phyloP scores from a whole-genome alignment of 2,113 vertebrate genomes.

The Mugil cephalus region DNA sequence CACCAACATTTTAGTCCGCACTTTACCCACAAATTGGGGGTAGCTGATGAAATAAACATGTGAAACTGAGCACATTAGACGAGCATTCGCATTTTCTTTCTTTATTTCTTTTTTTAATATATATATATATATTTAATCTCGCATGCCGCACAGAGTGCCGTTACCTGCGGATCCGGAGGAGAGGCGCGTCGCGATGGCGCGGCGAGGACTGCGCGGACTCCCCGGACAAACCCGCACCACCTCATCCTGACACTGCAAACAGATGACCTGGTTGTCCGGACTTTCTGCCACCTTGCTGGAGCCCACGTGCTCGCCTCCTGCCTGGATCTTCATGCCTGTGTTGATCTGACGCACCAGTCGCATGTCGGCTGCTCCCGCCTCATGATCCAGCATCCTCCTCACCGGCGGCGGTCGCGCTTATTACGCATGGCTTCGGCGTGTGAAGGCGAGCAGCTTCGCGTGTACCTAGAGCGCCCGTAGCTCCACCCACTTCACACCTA shows the following conservation, averaged over 20 bases:
- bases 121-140: too few species aligned
- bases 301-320: conserved; percentile 59
- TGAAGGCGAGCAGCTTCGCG: conserved; percentile 8
- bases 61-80: too few species aligned
- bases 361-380: conserved; percentile 57
- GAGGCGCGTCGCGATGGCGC: conserved; percentile 62
- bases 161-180: conserved; percentile 77
- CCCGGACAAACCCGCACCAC: conserved; percentile 56
- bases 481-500: conserved; percentile 41
- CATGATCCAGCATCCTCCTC: conserved; percentile 69
- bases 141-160: neutral
- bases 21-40: neutral
- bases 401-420: conserved; percentile 26
- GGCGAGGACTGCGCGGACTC: conserved; percentile 72
- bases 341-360: conserved; percentile 61
- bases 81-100: too few species aligned
- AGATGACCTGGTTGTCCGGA: conserved; percentile 53
- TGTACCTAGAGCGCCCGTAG: neutral
- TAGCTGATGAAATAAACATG: neutral
- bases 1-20: conserved; percentile 5
- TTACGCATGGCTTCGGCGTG: conserved; percentile 50
- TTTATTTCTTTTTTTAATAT: too few species aligned
- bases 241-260: conserved; percentile 67
- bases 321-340: conserved; percentile 67
- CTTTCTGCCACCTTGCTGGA: conserved; percentile 69